Evolutionary conservation across 2,797 vertebrate species (phyloP).

Genomic region (Parauchenoglanis punctatus): DNA sequence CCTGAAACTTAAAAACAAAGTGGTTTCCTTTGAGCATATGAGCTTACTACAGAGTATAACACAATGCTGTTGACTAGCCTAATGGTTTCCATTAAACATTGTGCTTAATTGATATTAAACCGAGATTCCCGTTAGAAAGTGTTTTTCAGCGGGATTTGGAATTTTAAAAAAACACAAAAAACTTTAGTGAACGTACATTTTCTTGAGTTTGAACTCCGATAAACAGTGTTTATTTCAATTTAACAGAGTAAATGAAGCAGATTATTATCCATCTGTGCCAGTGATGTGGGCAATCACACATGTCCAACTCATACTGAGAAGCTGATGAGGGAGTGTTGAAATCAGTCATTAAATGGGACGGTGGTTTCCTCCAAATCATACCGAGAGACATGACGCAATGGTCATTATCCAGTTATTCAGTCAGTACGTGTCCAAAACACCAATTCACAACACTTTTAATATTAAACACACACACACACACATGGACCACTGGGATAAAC

Average conservation of each 20-base stretch:
- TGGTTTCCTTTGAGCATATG: neutral
- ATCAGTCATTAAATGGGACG: neutral
- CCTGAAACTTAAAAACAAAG: too few species aligned
- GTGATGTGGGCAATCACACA: neutral
- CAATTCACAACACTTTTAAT: neutral
- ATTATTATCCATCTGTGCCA: neutral
- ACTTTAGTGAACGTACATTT: neutral
- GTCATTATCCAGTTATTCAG: neutral
- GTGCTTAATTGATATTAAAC: too few species aligned
- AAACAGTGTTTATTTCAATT: neutral
- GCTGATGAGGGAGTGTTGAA: neutral
- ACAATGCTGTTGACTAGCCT: neutral
- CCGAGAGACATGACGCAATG: neutral
- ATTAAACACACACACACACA: neutral
- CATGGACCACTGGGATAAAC: neutral
- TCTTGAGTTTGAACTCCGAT: too few species aligned
- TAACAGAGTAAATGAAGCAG: neutral
- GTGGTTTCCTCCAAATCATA: conserved; percentile 4
- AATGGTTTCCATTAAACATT: too few species aligned
- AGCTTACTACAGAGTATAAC: neutral
- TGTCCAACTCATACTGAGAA: neutral
- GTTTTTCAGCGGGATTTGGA: neutral
- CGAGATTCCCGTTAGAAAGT: neutral
- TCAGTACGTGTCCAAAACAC: neutral
- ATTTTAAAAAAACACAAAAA: too few species aligned